A percentile compares a stretch with the other conserved stretches of the same genome.
Evolutionary conservation across 53 echinoderm and acorn worm species (phyloP).

Genomic region (Echinarachnius parma): DNA sequence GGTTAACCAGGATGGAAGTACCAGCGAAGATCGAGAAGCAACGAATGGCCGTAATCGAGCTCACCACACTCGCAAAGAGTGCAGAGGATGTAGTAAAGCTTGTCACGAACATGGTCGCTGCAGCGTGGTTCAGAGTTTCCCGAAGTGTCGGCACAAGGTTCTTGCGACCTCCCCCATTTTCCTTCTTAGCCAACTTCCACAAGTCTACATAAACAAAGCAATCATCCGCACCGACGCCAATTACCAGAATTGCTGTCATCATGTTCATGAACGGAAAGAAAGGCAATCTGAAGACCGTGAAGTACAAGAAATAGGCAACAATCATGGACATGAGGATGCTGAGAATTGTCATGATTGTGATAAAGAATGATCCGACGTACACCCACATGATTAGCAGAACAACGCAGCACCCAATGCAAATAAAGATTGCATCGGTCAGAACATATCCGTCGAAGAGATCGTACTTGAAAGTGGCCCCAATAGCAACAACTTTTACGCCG

Average conservation of each 20-base stretch:
- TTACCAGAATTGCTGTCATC: slow-evolving; percentile 38
- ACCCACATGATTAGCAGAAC: slow-evolving; percentile 61
- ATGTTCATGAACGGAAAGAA: slow-evolving; percentile 76
- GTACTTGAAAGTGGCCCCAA: slow-evolving; percentile 55
- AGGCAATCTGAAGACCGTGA: slow-evolving; percentile 44
- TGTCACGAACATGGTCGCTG: slow-evolving; percentile 71
- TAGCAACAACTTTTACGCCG: slow-evolving; percentile 28
- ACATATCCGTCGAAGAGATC: slow-evolving; percentile 48
- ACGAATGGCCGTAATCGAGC: slow-evolving; percentile 56
- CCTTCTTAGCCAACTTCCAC: slow-evolving; percentile 55
- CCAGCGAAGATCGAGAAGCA: slow-evolving; percentile 77
- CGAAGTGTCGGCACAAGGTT: slow-evolving; percentile 12
- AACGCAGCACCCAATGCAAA: slow-evolving; percentile 36
- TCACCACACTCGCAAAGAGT: slow-evolving; percentile 49
- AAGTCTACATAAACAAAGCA: slow-evolving; percentile 76
- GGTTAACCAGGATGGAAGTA: slow-evolving; percentile 55
- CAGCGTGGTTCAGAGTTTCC: slow-evolving; percentile 61
- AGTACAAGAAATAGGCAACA: slow-evolving; percentile 60
- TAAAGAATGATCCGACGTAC: slow-evolving; percentile 62
- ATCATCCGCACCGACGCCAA: slow-evolving; percentile 83
- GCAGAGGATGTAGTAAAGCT: slow-evolving; percentile 68
- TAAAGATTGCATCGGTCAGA: slow-evolving; percentile 46
- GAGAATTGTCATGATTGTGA: slow-evolving; percentile 52
- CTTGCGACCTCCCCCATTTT: slow-evolving; percentile 7
- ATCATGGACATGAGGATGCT: slow-evolving; percentile 54